These are phyloP conservation scores for Hemichromis elongatus DNA, from an alignment of 2,113 vertebrate species.

Conservation along the genomic window DNA sequence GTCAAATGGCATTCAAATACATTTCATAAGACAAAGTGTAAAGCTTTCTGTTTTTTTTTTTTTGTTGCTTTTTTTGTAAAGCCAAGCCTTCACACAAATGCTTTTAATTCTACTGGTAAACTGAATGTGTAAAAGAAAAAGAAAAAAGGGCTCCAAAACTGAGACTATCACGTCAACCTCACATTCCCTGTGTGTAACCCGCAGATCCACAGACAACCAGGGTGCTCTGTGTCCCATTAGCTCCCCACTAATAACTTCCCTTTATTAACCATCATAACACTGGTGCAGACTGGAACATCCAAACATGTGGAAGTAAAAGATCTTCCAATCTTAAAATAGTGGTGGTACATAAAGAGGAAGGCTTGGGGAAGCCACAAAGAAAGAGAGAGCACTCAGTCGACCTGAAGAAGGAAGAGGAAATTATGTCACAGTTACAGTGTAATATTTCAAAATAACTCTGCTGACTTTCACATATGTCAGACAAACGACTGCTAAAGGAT, in stretches of 20 bases:
- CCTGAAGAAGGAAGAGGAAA: slow-evolving; percentile 66
- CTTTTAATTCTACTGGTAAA: neutral
- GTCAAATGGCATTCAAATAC: slow-evolving; percentile 6
- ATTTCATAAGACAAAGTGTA: slow-evolving; percentile 22
- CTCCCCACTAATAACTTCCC: slow-evolving; percentile 16
- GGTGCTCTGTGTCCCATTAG: neutral
- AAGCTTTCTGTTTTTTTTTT: slow-evolving; percentile 10
- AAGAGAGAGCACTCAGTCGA: slow-evolving; percentile 24
- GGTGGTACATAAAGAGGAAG: slow-evolving; percentile 35
- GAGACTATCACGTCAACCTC: neutral
- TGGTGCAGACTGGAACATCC: slow-evolving; percentile 14
- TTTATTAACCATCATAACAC: slow-evolving; percentile 19
- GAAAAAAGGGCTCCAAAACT: neutral
- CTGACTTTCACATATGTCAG: slow-evolving; percentile 48
- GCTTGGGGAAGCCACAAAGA: slow-evolving; percentile 29
- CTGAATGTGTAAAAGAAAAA: neutral
- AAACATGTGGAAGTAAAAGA: slow-evolving; percentile 30
- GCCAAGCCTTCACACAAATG: neutral
- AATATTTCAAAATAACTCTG: slow-evolving; percentile 64
- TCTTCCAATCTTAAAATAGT: slow-evolving; percentile 60
- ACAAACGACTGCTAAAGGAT: slow-evolving; percentile 1
- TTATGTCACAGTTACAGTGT: slow-evolving; percentile 51
- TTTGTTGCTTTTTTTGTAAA: neutral
- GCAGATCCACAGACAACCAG: neutral
- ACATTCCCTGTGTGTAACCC: slow-evolving; percentile 26